phyloP scores from a whole-genome alignment of 2,113 vertebrate species.

The Theristicus caerulescens region DNA sequence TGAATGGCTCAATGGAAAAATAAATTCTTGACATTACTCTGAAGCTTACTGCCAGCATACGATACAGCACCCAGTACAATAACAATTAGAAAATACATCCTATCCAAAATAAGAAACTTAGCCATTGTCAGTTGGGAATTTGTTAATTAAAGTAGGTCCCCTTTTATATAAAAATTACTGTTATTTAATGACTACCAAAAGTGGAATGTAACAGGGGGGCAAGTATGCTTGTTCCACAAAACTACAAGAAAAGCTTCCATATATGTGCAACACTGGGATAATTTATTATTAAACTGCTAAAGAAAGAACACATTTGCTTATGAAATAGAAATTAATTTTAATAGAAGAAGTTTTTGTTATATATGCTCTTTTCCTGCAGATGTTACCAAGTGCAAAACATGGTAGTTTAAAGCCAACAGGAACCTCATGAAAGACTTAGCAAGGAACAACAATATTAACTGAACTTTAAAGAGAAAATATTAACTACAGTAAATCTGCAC shows the following conservation, averaged over 20 bases:
- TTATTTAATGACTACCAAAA: neutral
- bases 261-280: neutral
- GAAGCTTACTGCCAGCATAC: neutral
- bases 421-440: neutral
- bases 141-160: neutral
- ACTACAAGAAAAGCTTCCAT: neutral
- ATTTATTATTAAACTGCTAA: neutral
- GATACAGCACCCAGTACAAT: neutral
- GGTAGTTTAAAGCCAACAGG: neutral
- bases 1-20: neutral
- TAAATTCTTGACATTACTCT: neutral
- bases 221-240: neutral
- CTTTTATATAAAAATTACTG: neutral
- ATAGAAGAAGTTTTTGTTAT: neutral
- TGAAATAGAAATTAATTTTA: neutral
- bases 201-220: neutral
- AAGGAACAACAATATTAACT: constrained; percentile 26
- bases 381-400: neutral
- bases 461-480: constrained; percentile 61
- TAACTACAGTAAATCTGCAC: constrained; percentile 6
- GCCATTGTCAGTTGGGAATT: neutral
- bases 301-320: neutral
- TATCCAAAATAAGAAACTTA: neutral
- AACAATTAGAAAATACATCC: neutral
- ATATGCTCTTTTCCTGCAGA: neutral